These are phyloP conservation scores for Drosophila quinaria DNA, from an alignment of 2,888 invertebrate genomes.

Conservation along the genomic window DNA sequence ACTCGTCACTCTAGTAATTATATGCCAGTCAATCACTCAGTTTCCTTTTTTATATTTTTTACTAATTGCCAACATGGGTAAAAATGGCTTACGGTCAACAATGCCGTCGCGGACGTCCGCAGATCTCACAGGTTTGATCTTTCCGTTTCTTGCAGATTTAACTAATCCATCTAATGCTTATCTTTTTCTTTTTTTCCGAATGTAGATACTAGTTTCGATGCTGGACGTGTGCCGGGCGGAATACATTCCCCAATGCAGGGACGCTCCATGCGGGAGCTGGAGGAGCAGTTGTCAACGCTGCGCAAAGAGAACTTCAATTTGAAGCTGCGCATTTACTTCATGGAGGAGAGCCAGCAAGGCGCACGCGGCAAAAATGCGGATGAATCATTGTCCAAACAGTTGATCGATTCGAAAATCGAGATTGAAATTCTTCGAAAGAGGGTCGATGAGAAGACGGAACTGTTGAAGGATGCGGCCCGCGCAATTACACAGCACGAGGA, in stretches of 20 bases:
- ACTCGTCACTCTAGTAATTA: conserved; percentile 36
- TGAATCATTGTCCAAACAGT: conserved; percentile 87
- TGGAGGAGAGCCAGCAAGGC: conserved; percentile 90
- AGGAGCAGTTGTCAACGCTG: conserved; percentile 92
- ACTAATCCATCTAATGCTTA: not conserved
- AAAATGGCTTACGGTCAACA: conserved; percentile 23
- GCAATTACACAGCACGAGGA: conserved; percentile 92
- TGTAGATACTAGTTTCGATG: conserved; percentile 69
- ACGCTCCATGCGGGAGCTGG: conserved; percentile 94
- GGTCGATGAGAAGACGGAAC: conserved; percentile 92
- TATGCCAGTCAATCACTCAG: conserved; percentile 26
- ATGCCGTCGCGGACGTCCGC: conserved; percentile 7
- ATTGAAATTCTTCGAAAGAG: conserved; percentile 92
- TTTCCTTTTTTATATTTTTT: conserved; percentile 51
- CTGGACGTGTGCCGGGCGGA: conserved; percentile 48
- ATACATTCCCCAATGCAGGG: conserved; percentile 86
- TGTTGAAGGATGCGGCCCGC: conserved; percentile 93
- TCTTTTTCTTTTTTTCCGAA: not conserved
- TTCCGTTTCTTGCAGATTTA: not conserved
- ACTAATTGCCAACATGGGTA: conserved; percentile 35
- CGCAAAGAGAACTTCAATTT: conserved; percentile 97
- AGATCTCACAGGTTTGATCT: conserved; percentile 1
- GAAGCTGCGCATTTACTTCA: conserved; percentile 95
- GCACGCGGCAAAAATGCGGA: conserved; percentile 64
- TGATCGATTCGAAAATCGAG: conserved; percentile 91